Conservation (phyloP, 2,113 vertebrate genomes). For the Brevimyrus niger region DNA sequence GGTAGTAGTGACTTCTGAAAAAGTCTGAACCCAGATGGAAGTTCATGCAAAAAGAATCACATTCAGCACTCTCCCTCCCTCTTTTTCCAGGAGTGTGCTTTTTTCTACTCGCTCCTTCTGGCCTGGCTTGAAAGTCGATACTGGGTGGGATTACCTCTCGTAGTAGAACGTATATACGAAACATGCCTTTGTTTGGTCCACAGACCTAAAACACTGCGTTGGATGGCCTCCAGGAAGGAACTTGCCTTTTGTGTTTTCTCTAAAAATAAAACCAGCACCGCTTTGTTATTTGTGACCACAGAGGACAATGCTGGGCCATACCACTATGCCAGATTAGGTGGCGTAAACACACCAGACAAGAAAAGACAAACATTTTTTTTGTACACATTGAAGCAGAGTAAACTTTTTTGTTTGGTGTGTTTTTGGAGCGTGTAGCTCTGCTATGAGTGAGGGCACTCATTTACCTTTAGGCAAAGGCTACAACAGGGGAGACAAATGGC, state of each 20-base stretch:
- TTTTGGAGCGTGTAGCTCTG: background rate
- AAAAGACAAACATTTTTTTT: background rate
- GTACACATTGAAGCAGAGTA: background rate
- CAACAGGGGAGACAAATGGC: background rate
- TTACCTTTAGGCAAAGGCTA: background rate
- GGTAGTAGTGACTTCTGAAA: background rate
- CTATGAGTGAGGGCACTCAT: background rate
- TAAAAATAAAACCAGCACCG: conserved; percentile 39
- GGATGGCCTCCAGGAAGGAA: conserved; percentile 29
- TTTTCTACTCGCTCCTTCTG: background rate
- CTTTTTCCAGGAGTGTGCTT: background rate
- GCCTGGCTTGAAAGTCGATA: background rate
- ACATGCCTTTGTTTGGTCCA: conserved; percentile 37
- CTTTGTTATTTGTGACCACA: conserved; percentile 22
- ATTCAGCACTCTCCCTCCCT: background rate
- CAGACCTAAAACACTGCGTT: conserved; percentile 22
- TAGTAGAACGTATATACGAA: conserved; percentile 24
- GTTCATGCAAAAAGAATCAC: conserved; percentile 10
- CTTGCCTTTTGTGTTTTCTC: conserved; percentile 48
- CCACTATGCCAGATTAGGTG: background rate
- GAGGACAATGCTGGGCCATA: conserved; percentile 8
- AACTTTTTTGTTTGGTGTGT: background rate
- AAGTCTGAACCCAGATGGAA: background rate
- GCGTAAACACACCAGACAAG: background rate
- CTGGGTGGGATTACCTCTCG: conserved; percentile 17